Evolutionary conservation across 2,797 vertebrate species (phyloP), one percentile per base, ranked within the genome.

Genomic region (Nyctalus aviator): DNA sequence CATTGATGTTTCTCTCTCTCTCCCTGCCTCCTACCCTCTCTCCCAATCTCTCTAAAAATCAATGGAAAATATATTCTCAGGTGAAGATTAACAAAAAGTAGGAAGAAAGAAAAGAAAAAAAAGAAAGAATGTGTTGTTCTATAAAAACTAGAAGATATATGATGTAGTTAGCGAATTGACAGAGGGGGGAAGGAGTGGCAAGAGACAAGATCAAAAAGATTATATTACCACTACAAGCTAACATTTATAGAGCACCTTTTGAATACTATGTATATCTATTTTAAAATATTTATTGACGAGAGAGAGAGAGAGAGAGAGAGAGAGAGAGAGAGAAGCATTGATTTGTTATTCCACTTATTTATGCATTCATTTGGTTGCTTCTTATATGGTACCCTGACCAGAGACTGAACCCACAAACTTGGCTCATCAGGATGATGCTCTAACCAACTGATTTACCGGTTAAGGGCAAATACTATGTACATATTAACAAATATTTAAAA

Each of bases 401-500:
- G 62, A n/a, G 64, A 66, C 18, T 18, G 17, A 66, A 66, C n/a
- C 7, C n/a, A n/a, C n/a, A 66, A 66, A n/a, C 7, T 32, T 32
- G 15, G 64, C n/a, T 18, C 32, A 66, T 66, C n/a, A 66, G 17
- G 64, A 32, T 2, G 0, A 66, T 66, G 64, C n/a, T 32, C 64
- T 66, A 66, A 66, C 64, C 17, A 66, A 18, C 15, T 17, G n/a
- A 66, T 17, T n/a, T 66, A 32, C 15, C 1, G 15, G 15, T 41
- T 41, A 15, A 17, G n/a, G 15, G 30, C 64, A 32, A 94, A 90
- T 79, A 69, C 9, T 72, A 30, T 32, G 8, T 23, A 69, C 44
- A 50, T 62, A 72, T 88, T 85, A 48, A 73, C 13, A 46, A 68
- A 53, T 82, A 81, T 76, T 92, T 41, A 41, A 69, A 93, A 89